Percentiles rank a stretch among this genome's conserved stretches.
Conservation (phyloP, 1,140 invertebrate species). For the Lepidurus packardi region DNA sequence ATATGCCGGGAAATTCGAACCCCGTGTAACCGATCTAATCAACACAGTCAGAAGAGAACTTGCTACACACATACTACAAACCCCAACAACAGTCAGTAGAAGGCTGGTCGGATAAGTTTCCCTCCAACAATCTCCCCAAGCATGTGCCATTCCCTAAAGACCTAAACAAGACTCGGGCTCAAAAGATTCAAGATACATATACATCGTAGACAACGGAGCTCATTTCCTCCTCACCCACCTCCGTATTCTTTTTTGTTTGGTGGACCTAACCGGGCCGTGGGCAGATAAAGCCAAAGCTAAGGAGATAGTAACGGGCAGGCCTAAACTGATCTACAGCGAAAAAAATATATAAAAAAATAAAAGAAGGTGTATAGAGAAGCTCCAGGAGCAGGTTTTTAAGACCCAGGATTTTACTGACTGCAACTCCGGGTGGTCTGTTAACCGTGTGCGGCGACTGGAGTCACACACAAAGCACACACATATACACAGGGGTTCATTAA, state of each 20-base stretch:
- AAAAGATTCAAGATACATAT: neutral
- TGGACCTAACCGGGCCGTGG: neutral
- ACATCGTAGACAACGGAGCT: neutral
- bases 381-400: neutral
- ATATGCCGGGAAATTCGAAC: neutral
- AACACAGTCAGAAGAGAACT: neutral
- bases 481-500: constrained; percentile 16
- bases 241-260: neutral
- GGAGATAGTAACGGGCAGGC: neutral
- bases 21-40: constrained; percentile 10
- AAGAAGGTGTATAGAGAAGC: neutral
- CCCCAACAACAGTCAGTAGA: too few species aligned
- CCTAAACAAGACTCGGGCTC: neutral
- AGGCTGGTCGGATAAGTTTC: too few species aligned
- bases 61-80: neutral
- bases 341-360: neutral
- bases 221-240: neutral
- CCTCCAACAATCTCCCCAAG: neutral
- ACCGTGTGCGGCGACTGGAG: constrained; percentile 8
- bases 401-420: neutral
- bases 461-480: neutral
- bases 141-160: constrained; percentile 14
- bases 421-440: constrained; percentile 1
- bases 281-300: neutral
- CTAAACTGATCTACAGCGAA: neutral